Evolutionary conservation across 2,113 vertebrate species (phyloP).

Genomic region (Phyllostomus discolor): DNA sequence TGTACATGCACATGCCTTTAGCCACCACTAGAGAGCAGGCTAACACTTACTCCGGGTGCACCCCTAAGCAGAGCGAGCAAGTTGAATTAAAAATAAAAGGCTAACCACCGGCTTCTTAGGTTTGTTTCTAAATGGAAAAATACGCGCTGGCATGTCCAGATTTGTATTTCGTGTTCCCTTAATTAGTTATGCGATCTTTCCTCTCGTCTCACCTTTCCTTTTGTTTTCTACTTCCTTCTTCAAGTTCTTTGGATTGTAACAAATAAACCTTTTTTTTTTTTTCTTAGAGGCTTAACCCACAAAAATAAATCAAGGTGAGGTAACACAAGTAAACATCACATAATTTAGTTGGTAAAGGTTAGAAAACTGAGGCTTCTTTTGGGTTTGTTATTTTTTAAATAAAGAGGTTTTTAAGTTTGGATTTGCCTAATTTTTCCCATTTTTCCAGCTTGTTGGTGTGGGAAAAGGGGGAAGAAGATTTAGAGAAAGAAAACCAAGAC

Average conservation of each 20-base stretch:
- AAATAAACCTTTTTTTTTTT: conserved; percentile 39
- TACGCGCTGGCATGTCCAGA: conserved; percentile 31
- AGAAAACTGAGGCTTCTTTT: background rate
- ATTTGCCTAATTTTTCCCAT: background rate
- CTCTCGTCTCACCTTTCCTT: conserved; percentile 42
- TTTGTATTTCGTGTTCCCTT: conserved; percentile 25
- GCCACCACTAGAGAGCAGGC: conserved; percentile 59
- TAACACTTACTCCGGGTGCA: background rate
- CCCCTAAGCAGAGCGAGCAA: background rate
- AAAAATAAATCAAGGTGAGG: conserved; percentile 49
- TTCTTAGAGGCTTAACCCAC: conserved; percentile 30
- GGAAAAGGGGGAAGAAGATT: background rate
- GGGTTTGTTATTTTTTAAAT: conserved; percentile 33
- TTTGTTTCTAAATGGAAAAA: conserved; percentile 65
- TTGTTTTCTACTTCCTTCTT: conserved; percentile 49
- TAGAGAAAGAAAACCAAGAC: background rate
- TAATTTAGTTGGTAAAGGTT: background rate
- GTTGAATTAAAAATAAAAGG: background rate
- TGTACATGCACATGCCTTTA: background rate
- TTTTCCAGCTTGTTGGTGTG: background rate
- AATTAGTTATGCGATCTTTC: background rate
- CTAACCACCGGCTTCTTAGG: background rate
- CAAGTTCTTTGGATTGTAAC: conserved; percentile 18
- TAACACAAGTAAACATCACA: conserved; percentile 9
- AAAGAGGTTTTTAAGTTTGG: background rate